These are phyloP conservation scores for Meandrusa payeni DNA, from an alignment of 2,888 invertebrate species.

Conservation along the genomic window DNA sequence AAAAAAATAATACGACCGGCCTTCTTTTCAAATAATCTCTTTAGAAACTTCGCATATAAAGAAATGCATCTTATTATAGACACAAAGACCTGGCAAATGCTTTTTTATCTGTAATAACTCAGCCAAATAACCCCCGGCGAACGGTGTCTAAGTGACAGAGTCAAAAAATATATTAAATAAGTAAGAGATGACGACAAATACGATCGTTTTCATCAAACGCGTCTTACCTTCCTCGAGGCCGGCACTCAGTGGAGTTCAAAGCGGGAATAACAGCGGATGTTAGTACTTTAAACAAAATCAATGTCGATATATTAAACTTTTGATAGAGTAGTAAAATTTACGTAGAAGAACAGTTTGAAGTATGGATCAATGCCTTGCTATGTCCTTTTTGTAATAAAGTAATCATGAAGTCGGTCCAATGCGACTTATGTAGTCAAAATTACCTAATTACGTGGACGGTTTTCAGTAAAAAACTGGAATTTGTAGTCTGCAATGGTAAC, in stretches of 20 bases:
- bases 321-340: no score
- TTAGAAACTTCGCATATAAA: conserved; percentile 27
- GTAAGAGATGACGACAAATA: conserved; percentile 1
- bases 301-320: no score
- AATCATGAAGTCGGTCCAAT: no score
- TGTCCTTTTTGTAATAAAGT: no score
- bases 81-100: not conserved
- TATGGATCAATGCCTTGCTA: no score
- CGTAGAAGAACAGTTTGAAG: no score
- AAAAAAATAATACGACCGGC: not conserved
- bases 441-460: no score
- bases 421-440: no score
- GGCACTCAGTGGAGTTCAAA: not conserved
- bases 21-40: conserved; percentile 30
- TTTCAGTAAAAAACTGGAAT: no score
- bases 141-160: not conserved
- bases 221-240: not conserved
- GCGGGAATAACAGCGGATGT: no score
- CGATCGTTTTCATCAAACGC: conserved; percentile 1
- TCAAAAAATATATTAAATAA: not conserved
- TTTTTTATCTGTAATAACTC: conserved; percentile 2
- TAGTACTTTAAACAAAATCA: no score
- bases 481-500: no score
- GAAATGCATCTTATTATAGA: conserved; percentile 21
- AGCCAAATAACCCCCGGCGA: not conserved